Base-by-base conservation (phyloP, 2,888 invertebrate species). In the Cheilosia variabilis region DNA sequence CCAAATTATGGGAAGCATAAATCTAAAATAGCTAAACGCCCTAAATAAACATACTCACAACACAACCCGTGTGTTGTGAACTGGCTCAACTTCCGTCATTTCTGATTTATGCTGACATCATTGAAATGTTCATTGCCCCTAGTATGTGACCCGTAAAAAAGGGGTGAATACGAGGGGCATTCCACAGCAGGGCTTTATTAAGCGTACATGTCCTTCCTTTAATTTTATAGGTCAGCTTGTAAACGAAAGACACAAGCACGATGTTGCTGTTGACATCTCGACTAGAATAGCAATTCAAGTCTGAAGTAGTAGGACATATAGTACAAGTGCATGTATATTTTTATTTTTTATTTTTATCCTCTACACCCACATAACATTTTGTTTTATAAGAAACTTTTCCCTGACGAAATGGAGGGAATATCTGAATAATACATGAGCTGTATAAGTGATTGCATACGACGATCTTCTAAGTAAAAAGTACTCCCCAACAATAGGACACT, bases 391-490 rank as follows among this genome's bases (percentile, higher is more conserved):
- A 47, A 50, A 34, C 6, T 17, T 37, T 52, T 37, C 13, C 41
- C 19, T 7, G 19, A 53, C 13, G 15, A 62, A 62, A 60, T n/a
- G 24, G 41, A 17, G 15, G n/a, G 13, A 65, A 17, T 47, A 52
- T 43, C 31, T 62, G 41, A 72, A 62, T 72, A 57, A 68, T 43
- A 53, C 62, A 68, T 68, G 55, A 68, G 45, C 19, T 17, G 0
- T 15, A 15, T 4, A 37, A 37, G n/a, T 22, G n/a, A 53, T 27
- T 17, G 27, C n/a, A n/a, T 5, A 52, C 37, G 4, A 65, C 52
- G 52, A 19, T n/a, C 13, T 47, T 19, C 4, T 50, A n/a, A 15
- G 34, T 17, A 17, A 4, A n/a, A 66, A 7, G 24, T 17, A 43
- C 15, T 22, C 7, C 34, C 27, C 41, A 58, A 41, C 15, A 58